Evolutionary conservation across 2,113 vertebrate species (phyloP).

Genomic region (Elanoides forficatus): DNA sequence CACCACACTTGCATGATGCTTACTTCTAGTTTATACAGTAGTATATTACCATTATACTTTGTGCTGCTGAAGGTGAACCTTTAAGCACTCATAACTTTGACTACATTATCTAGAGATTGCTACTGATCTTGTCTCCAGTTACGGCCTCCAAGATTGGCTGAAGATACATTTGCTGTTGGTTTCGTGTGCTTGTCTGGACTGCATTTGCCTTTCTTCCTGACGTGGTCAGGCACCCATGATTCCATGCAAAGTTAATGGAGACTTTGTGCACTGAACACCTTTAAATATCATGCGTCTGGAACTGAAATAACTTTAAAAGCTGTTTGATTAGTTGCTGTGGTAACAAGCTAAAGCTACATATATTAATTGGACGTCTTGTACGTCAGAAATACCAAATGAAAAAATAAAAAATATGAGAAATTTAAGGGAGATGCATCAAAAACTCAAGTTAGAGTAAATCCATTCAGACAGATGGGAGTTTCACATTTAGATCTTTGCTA

Average conservation of each 20-base stretch:
- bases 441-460: neutral
- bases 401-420: neutral
- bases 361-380: neutral
- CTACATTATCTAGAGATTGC: neutral
- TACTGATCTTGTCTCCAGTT: neutral
- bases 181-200: neutral
- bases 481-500: neutral
- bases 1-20: rapidly evolving
- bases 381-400: neutral
- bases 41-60: neutral
- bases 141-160: neutral
- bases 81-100: neutral
- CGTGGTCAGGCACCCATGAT: neutral
- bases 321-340: neutral
- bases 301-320: neutral
- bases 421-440: neutral
- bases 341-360: neutral
- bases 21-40: neutral
- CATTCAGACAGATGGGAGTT: neutral
- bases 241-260: neutral
- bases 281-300: neutral
- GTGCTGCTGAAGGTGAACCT: neutral
- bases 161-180: neutral
- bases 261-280: neutral
- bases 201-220: neutral